Evolutionary conservation across 2,888 invertebrate genomes (phyloP).

Genomic region (Dugesia japonica): DNA sequence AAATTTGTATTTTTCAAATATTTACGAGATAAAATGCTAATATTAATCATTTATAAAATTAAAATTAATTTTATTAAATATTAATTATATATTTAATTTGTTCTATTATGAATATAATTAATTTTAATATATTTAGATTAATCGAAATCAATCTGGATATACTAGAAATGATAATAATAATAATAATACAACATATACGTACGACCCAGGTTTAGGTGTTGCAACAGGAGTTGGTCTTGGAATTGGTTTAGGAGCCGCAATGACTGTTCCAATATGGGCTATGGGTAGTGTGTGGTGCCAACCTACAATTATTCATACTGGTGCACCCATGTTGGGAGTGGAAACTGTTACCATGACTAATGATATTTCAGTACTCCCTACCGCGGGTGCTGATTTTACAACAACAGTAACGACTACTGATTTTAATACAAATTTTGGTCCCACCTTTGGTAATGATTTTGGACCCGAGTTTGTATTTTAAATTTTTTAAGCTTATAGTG

Average conservation of each 20-base stretch:
- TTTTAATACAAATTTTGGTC: neutral
- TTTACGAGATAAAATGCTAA: too few relatives aligned
- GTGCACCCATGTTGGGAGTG: neutral
- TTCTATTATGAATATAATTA: too few relatives aligned
- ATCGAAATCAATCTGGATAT: neutral
- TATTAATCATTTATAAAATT: too few relatives aligned
- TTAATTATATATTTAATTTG: too few relatives aligned
- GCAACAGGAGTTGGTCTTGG: neutral
- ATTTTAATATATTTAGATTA: neutral
- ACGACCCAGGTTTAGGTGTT: neutral
- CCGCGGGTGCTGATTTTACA: neutral
- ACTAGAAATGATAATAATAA: neutral
- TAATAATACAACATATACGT: neutral
- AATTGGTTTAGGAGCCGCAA: neutral
- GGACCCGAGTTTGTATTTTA: neutral
- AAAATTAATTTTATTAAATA: too few relatives aligned
- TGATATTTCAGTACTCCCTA: neutral
- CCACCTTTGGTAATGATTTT: neutral
- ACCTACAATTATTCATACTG: neutral
- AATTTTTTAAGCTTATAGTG: too few relatives aligned
- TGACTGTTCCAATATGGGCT: neutral
- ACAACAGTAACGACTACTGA: neutral
- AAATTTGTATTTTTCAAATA: too few relatives aligned
- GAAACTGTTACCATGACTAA: neutral
- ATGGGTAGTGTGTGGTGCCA: neutral